Evolutionary conservation across 2,113 vertebrate species (phyloP), one percentile per base, ranked within the genome.

Genomic region (Tragelaphus imberbis): DNA sequence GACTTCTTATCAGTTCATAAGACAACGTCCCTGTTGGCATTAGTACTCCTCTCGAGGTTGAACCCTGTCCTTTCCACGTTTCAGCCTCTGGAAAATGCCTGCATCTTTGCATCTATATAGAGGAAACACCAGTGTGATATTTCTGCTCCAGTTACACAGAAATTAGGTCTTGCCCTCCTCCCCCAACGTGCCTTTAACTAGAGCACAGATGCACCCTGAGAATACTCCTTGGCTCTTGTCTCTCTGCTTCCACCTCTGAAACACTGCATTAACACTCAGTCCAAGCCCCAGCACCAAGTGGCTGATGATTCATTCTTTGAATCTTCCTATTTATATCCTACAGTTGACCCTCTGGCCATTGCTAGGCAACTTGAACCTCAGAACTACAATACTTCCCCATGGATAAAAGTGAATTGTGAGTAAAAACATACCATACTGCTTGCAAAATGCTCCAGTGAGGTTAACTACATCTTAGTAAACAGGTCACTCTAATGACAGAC

Each of bases 121-220:
- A 95, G 77, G 84, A 93, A 97, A 97, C 2, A 68, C 36, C 27
- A 79, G 63, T 89, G 97, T 95, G 92, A 96, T 93, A 91, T 96
- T 97, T 97, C 94, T 97, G 95, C 96, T 97, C 97, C 96, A 98
- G 53, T 98, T 98, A 96, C 61, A 87, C 63, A 98, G 94, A 98
- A 97, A 98, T 97, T 96, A 90, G 93, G 94, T 79, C 88, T 97
- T 51, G 51, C 85, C 71, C 81, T 28, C 90, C 88, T 19, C n/a
- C n/a, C n/a, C 0, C 23, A 6, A 49, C 4, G 33, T 0, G 4
- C 75, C 79, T 96, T 75, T 94, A 98, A 95, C 96, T 96, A 82
- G 94, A 94, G 58, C 95, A 85, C 36, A 89, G n/a, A 91, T 14
- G 11, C 17, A 27, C 65, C 90, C 85, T 93, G 88, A 53, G 47